A percentile compares a stretch with the other conserved stretches of the same genome.
Conservation (phyloP, 2,888 invertebrate species). For the Campaea margaritaria region DNA sequence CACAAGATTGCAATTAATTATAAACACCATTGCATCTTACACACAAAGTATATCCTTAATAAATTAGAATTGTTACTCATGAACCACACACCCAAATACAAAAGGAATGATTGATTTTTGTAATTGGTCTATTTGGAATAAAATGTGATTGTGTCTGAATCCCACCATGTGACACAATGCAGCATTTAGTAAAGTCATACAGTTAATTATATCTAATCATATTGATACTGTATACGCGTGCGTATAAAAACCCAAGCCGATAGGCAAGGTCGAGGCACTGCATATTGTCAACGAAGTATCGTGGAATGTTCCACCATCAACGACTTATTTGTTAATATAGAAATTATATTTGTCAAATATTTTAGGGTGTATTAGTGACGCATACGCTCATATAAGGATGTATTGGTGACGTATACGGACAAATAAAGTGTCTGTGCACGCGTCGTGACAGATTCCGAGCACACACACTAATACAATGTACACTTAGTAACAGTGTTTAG, state of each 20-base stretch:
- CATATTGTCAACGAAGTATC: background rate
- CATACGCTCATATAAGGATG: no score
- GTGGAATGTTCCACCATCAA: conserved; percentile 1
- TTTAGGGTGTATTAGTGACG: no score
- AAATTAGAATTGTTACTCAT: conserved; percentile 11
- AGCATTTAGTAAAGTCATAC: no score
- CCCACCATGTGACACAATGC: no score
- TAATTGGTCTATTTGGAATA: conserved; percentile 1
- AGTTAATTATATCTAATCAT: no score
- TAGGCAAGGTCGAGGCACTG: background rate
- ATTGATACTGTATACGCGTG: background rate
- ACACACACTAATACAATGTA: no score
- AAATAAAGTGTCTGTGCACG: no score
- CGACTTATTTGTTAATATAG: background rate
- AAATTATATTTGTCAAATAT: no score
- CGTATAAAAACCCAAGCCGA: background rate
- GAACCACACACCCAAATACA: conserved; percentile 13
- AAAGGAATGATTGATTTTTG: conserved; percentile 16
- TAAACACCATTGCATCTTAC: conserved; percentile 1
- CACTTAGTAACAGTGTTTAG: no score
- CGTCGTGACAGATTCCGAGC: no score
- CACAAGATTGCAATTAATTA: background rate
- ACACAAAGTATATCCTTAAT: conserved; percentile 5
- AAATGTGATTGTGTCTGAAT: conserved; percentile 1
- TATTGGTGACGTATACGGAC: no score